Conservation (phyloP, 2,888 invertebrate species). For the Acanthosepion pharaonis region DNA sequence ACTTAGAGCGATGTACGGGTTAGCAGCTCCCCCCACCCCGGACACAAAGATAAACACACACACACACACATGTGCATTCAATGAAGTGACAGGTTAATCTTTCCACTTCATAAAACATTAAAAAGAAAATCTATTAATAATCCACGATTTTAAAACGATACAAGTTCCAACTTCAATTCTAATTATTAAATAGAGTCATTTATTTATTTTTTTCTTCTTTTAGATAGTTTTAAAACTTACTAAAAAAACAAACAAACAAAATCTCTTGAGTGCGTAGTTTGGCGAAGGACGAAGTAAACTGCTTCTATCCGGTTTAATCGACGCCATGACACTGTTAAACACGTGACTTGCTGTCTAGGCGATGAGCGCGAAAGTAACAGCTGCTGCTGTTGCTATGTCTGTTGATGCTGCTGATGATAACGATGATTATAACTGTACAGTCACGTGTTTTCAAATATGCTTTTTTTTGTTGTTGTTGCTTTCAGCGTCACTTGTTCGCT, state of each 20-base stretch:
- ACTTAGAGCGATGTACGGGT: too few relatives aligned
- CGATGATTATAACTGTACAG: neutral
- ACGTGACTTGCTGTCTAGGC: neutral
- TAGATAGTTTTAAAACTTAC: neutral
- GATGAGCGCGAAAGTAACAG: conserved; percentile 33
- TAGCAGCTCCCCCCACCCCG: too few relatives aligned
- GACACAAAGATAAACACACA: too few relatives aligned
- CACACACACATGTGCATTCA: too few relatives aligned
- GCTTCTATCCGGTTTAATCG: neutral
- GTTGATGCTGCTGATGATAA: neutral
- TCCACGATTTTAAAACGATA: neutral
- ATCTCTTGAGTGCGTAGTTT: neutral
- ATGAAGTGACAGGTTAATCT: too few relatives aligned
- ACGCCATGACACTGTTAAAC: neutral
- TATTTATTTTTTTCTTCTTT: neutral
- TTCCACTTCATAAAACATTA: neutral
- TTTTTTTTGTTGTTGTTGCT: neutral
- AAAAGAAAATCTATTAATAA: neutral
- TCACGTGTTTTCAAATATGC: conserved; percentile 22
- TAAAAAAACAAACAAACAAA: too few relatives aligned
- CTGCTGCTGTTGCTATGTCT: neutral
- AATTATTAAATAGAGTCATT: neutral
- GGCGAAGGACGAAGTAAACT: neutral
- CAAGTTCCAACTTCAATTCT: neutral
- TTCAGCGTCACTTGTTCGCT: neutral